These are phyloP conservation scores for Netelia melanura DNA, from an alignment of 2,888 invertebrate genomes.

Conservation along the genomic window DNA sequence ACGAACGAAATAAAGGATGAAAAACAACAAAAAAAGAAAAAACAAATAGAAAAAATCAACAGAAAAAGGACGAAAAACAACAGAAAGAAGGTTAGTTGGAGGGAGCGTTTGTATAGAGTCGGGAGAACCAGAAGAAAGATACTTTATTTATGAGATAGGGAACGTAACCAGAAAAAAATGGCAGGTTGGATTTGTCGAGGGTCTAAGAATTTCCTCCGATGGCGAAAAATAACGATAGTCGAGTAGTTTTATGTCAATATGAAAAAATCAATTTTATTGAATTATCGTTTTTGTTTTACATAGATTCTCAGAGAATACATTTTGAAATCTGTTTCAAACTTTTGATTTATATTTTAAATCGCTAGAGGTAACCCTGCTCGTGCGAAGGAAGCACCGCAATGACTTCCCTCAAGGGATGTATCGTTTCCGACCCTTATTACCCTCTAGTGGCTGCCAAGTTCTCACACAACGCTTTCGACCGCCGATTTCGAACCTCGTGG, in stretches of 20 bases:
- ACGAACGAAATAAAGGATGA: constrained; percentile 47
- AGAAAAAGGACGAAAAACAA: constrained; percentile 56
- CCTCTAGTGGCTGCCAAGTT: constrained; percentile 14
- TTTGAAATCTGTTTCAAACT: not conserved
- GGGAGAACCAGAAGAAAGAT: constrained; percentile 44
- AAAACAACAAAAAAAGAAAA: constrained; percentile 20
- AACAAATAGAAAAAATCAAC: constrained; percentile 11
- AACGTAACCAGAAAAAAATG: constrained; percentile 42
- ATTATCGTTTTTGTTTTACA: not conserved
- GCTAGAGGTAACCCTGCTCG: not conserved
- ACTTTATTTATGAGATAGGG: constrained; percentile 65
- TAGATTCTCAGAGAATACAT: not conserved
- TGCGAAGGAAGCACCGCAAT: constrained; percentile 28
- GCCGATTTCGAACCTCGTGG: not conserved
- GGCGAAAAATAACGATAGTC: constrained; percentile 1
- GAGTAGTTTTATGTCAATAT: too few relatives aligned
- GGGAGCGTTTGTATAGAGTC: constrained; percentile 23
- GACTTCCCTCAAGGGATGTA: constrained; percentile 50
- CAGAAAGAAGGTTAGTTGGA: constrained; percentile 3
- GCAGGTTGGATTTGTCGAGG: constrained; percentile 7
- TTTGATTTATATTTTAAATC: too few relatives aligned
- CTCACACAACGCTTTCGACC: constrained; percentile 32
- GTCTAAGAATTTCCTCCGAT: constrained; percentile 29
- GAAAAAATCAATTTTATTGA: too few relatives aligned
- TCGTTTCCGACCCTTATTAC: constrained; percentile 43